These are phyloP conservation scores for Tanypteryx hageni DNA, from an alignment of 2,888 invertebrate species.

Conservation along the genomic window DNA sequence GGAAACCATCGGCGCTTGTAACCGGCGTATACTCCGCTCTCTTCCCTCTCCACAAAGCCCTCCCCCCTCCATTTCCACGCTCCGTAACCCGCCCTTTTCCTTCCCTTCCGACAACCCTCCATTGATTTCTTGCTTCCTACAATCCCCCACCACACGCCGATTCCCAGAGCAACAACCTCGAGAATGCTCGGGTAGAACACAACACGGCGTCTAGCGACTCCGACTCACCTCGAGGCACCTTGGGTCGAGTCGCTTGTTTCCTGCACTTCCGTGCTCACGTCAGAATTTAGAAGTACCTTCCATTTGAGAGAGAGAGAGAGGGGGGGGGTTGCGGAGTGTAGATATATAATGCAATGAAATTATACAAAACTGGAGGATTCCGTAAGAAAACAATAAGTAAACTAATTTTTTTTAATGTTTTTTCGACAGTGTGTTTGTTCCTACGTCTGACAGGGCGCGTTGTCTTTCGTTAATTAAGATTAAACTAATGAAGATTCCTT, in stretches of 20 bases:
- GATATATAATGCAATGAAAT: background rate
- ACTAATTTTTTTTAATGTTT: too few species aligned
- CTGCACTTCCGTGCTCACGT: background rate
- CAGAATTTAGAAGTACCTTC: background rate
- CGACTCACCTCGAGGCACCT: background rate
- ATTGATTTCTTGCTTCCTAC: constrained; percentile 18
- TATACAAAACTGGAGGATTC: background rate
- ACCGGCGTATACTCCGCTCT: background rate
- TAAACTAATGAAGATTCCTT: too few species aligned
- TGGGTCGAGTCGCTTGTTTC: background rate
- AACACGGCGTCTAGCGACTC: constrained; percentile 24
- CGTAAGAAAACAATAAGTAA: too few species aligned
- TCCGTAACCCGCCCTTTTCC: too few species aligned
- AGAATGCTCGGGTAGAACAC: background rate
- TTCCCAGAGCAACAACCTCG: constrained; percentile 20
- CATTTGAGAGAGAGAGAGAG: background rate
- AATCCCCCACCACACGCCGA: background rate
- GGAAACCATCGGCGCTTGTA: constrained; percentile 10
- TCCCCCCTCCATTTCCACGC: background rate
- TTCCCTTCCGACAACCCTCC: background rate
- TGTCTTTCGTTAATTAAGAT: too few species aligned
- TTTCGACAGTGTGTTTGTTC: too few species aligned
- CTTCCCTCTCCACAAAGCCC: background rate
- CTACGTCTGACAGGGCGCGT: too few species aligned
- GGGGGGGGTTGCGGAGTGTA: background rate